These are phyloP conservation scores for Onychorhynchus coronatus DNA, from an alignment of 2,113 vertebrate species.

Conservation along the genomic window DNA sequence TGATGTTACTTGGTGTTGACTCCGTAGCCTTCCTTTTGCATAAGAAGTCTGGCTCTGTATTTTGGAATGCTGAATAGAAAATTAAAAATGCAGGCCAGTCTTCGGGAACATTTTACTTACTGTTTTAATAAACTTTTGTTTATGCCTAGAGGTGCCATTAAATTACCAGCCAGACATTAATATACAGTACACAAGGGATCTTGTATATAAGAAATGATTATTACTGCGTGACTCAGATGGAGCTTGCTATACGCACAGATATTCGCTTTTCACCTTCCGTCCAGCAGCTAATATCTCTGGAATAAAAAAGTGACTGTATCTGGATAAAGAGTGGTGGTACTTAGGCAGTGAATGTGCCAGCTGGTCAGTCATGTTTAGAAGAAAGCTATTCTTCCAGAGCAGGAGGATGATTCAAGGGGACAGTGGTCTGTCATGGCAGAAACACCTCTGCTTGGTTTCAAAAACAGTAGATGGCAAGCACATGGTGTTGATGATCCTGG, in stretches of 20 bases:
- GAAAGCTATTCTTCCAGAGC: not conserved
- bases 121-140: slow-evolving; percentile 84
- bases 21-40: not conserved
- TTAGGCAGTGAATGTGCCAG: not conserved
- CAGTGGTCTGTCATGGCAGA: not conserved
- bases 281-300: not conserved
- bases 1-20: not conserved
- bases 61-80: slow-evolving; percentile 54
- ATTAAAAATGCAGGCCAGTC: slow-evolving; percentile 66
- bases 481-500: not conserved
- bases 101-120: slow-evolving; percentile 74
- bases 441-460: not conserved
- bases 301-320: not conserved
- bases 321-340: not conserved
- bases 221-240: slow-evolving; percentile 33
- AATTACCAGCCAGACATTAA: slow-evolving; percentile 79
- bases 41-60: slow-evolving; percentile 11
- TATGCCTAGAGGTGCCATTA: slow-evolving; percentile 83
- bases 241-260: slow-evolving; percentile 19
- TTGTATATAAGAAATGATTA: slow-evolving; percentile 55
- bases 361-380: not conserved
- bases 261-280: too few species aligned
- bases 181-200: slow-evolving; percentile 74
- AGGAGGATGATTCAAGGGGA: not conserved
- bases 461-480: not conserved